Evolutionary conservation across 2,888 invertebrate genomes (phyloP), one percentile per base, ranked within the genome.

Genomic region (Ethmia dodecea): DNA sequence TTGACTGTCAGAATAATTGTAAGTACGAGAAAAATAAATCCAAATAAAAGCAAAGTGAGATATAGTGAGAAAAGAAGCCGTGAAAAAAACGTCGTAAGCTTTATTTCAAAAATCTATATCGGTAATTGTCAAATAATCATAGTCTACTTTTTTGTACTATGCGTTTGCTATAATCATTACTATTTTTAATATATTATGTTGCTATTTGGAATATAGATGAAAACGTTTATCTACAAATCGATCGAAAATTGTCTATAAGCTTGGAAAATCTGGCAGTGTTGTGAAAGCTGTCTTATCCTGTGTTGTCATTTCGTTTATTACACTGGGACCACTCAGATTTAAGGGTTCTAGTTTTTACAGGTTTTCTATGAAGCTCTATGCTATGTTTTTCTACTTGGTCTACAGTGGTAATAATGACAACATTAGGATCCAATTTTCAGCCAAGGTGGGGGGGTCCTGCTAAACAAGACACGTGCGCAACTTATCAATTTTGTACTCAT

Each of bases 401-500:
- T 81, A 81, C 77, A 48, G 70, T 71, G 72, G 75, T 73, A 69
- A 22, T 42, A 56, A 62, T 69, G 78, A 81, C 79, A 80, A 77
- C 74, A 60, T 59, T 52, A 60, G 74, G 70, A 70, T 65, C 45
- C 44, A 50, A 49, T 52, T 55, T 48, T 65, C 65, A 69, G 71
- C 73, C 67, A 52, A 65, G 73, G 74, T 63, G 62, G 57, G 73
- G 74, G 72, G 75, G 65, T 78, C 78, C 72, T 58, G 67, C 79
- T 83, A 83, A 68, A 75, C 79, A 81, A 79, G 78, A 78, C 83
- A 79, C 81, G 83, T 83, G 83, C 83, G 13, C 71, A 61, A 69
- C 68, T 72, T 70, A 80, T 72, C 72, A 80, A 77, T 71, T 75
- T 63, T 80, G 65, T 74, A 81, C 73, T 79, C 67, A 80, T 83